phyloP scores from a whole-genome alignment of 2,113 vertebrate genomes.

The Psophia crepitans region DNA sequence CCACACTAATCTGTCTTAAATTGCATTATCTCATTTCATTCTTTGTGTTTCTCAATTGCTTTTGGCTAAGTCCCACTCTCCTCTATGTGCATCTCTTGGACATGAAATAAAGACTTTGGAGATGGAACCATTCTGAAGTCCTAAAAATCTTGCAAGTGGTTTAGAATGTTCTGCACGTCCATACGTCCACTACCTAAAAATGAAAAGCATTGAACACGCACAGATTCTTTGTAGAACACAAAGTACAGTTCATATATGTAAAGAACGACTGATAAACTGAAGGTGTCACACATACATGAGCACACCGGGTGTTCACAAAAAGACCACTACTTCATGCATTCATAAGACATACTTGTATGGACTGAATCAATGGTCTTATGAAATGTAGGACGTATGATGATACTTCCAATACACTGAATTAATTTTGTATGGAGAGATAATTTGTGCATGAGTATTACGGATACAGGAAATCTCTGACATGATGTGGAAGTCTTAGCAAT shows the following conservation, averaged over 20 bases:
- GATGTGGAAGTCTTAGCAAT: neutral
- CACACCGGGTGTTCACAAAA: neutral
- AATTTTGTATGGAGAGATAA: neutral
- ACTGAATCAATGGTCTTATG: neutral
- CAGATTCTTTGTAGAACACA: neutral
- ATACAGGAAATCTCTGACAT: neutral
- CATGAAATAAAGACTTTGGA: neutral
- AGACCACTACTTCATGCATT: neutral
- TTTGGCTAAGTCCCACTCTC: neutral
- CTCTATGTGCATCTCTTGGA: neutral
- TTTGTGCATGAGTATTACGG: neutral
- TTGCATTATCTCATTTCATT: neutral
- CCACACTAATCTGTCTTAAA: neutral
- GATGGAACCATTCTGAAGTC: neutral
- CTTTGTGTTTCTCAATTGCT: neutral
- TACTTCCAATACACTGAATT: neutral
- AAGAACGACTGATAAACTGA: neutral
- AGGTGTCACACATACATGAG: neutral
- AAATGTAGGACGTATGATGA: neutral
- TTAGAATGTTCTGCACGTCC: neutral
- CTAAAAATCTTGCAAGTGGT: neutral
- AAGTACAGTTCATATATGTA: neutral
- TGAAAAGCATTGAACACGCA: neutral
- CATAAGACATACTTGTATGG: neutral
- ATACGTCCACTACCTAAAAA: neutral